A percentile compares a stretch with the other conserved stretches of the same genome.
phyloP scores from a whole-genome alignment of 2,888 invertebrate genomes.

The Branchellion lobata region DNA sequence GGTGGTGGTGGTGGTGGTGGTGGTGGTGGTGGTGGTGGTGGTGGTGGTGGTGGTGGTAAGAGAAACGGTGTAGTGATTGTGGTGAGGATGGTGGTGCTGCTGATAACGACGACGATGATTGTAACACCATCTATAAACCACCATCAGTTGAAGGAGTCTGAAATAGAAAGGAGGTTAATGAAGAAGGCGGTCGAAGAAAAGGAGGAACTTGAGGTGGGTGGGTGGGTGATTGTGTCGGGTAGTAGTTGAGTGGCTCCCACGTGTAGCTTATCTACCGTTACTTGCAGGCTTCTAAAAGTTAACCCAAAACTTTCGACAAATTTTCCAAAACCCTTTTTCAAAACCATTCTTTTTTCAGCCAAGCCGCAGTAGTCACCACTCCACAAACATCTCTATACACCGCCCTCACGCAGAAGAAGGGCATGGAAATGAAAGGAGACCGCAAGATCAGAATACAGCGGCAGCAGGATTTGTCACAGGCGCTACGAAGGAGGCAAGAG shows the following conservation, averaged over 20 bases:
- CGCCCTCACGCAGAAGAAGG: neutral
- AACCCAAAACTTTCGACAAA: neutral
- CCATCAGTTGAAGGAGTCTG: neutral
- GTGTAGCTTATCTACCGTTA: too few relatives aligned
- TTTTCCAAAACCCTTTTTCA: neutral
- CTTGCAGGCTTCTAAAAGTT: too few relatives aligned
- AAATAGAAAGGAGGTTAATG: slow-evolving; percentile 2
- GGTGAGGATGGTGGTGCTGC: too few relatives aligned
- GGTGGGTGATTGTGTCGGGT: too few relatives aligned
- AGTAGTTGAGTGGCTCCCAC: too few relatives aligned
- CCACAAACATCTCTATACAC: neutral
- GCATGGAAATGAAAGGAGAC: neutral
- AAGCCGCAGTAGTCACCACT: neutral
- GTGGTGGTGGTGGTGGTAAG: neutral
- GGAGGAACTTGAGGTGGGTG: neutral
- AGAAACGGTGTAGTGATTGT: too few relatives aligned
- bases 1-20: neutral
- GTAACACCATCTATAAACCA: too few relatives aligned
- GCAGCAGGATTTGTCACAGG: slow-evolving; percentile 11
- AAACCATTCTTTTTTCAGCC: neutral
- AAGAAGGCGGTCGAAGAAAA: neutral
- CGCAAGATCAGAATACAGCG: too few relatives aligned
- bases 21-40: slow-evolving; percentile 15
- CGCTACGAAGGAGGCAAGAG: slow-evolving; percentile 20
- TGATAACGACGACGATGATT: too few relatives aligned